phyloP scores from a whole-genome alignment of 1,140 invertebrate species.

The Battus philenor region DNA sequence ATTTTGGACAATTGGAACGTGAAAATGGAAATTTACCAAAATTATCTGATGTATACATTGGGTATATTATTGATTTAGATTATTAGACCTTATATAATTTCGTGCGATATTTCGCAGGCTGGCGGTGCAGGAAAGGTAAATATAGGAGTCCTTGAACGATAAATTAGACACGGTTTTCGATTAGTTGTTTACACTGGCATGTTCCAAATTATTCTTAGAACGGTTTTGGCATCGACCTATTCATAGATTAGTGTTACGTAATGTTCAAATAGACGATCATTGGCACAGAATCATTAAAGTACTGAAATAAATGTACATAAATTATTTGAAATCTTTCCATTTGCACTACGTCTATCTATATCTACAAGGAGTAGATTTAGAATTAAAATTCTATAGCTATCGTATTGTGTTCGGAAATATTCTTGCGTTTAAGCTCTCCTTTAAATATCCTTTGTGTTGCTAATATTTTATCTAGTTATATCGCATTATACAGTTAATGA shows the following conservation, averaged over 20 bases:
- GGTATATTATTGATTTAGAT: too few species aligned
- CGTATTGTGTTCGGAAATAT: background rate
- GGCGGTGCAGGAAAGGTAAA: slow-evolving; percentile 11
- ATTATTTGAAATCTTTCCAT: too few species aligned
- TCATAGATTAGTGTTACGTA: slow-evolving; percentile 5
- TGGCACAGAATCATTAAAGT: slow-evolving; percentile 4
- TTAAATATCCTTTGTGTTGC: slow-evolving; percentile 12
- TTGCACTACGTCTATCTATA: background rate
- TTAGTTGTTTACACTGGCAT: slow-evolving; percentile 13
- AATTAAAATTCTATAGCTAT: background rate
- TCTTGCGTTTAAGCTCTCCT: slow-evolving; percentile 1
- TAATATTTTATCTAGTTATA: slow-evolving; percentile 3
- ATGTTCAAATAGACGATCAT: slow-evolving; percentile 5
- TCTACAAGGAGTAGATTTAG: slow-evolving; percentile 12
- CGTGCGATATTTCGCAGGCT: slow-evolving; percentile 12
- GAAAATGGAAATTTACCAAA: too few species aligned
- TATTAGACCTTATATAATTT: slow-evolving; percentile 10
- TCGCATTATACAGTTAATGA: background rate
- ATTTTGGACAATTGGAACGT: too few species aligned
- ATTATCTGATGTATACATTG: too few species aligned
- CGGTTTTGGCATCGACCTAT: slow-evolving; percentile 11
- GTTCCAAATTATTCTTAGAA: slow-evolving; percentile 12
- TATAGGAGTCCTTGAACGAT: slow-evolving; percentile 4
- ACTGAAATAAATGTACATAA: slow-evolving; percentile 11
- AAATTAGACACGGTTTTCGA: slow-evolving; percentile 11